Percentiles rank a stretch among this genome's conserved stretches.
These are phyloP conservation scores for Odontocolon sp. DNA, from an alignment of 2,888 invertebrate species.

Conservation along the genomic window DNA sequence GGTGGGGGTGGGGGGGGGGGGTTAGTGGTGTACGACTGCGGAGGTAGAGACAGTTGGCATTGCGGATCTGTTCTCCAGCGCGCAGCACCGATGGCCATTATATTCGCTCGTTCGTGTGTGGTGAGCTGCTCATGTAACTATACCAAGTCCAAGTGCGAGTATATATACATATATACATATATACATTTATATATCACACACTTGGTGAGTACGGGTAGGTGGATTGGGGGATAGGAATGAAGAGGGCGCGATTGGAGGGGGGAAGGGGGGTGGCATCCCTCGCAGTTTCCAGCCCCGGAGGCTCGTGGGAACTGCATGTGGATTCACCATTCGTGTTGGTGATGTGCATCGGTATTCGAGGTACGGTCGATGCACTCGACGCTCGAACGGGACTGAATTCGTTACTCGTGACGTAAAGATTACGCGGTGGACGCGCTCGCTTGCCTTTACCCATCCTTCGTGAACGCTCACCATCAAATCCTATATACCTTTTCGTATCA, in stretches of 20 bases:
- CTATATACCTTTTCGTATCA: neutral
- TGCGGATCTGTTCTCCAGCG: conserved; percentile 51
- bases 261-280: conserved; percentile 6
- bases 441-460: conserved; percentile 40
- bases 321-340: conserved; percentile 9
- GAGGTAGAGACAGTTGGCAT: conserved; percentile 46
- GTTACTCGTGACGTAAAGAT: conserved; percentile 57
- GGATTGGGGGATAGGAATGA: neutral
- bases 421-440: conserved; percentile 51
- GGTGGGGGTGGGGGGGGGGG: neutral
- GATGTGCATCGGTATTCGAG: conserved; percentile 8
- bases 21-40: neutral
- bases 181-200: too few species aligned
- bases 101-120: conserved; percentile 42
- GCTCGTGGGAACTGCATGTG: conserved; percentile 39
- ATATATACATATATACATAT: conserved; percentile 11
- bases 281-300: neutral
- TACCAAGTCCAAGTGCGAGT: conserved; percentile 20
- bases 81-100: conserved; percentile 51
- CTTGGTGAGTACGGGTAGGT: conserved; percentile 8
- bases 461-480: conserved; percentile 19
- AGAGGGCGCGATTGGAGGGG: too few species aligned
- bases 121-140: neutral
- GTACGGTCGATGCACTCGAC: conserved; percentile 47
- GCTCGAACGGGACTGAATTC: conserved; percentile 51